phyloP scores from a whole-genome alignment of 2,797 vertebrate genomes.

The Scolopax rusticola region DNA sequence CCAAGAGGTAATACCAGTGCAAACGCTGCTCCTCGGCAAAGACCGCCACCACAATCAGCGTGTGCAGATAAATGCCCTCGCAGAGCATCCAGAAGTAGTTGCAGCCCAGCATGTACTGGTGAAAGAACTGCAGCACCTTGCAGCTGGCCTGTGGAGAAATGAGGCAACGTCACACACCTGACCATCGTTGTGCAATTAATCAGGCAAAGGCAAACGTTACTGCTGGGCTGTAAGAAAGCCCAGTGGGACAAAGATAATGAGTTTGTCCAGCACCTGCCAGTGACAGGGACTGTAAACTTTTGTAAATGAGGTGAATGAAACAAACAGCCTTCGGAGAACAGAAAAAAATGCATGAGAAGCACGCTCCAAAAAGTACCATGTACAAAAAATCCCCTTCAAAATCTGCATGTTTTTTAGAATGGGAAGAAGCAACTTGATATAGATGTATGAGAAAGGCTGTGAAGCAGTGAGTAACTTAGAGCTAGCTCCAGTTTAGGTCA shows the following conservation, averaged over 20 bases:
- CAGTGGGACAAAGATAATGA: background rate
- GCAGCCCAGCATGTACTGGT: constrained; percentile 97
- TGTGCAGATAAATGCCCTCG: constrained; percentile 97
- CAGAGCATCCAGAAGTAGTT: constrained; percentile 99
- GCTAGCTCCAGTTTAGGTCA: background rate
- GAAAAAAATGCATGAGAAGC: background rate
- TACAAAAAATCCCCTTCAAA: background rate
- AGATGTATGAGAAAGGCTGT: background rate
- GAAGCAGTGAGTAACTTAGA: background rate
- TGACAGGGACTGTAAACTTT: background rate
- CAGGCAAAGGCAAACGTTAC: background rate
- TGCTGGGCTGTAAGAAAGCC: background rate
- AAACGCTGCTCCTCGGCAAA: constrained; percentile 92
- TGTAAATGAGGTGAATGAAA: background rate
- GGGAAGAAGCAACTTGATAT: background rate
- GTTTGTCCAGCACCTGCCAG: background rate
- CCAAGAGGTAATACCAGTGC: constrained; percentile 96
- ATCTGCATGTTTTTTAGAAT: background rate
- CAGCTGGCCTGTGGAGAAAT: constrained; percentile 86
- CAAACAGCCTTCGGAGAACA: background rate
- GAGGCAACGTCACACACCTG: background rate
- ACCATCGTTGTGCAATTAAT: background rate
- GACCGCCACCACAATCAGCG: constrained; percentile 94
- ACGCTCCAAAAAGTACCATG: background rate
- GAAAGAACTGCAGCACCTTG: constrained; percentile 95